Conservation (phyloP, 2,113 vertebrate genomes). For the Meleagris gallopavo region DNA sequence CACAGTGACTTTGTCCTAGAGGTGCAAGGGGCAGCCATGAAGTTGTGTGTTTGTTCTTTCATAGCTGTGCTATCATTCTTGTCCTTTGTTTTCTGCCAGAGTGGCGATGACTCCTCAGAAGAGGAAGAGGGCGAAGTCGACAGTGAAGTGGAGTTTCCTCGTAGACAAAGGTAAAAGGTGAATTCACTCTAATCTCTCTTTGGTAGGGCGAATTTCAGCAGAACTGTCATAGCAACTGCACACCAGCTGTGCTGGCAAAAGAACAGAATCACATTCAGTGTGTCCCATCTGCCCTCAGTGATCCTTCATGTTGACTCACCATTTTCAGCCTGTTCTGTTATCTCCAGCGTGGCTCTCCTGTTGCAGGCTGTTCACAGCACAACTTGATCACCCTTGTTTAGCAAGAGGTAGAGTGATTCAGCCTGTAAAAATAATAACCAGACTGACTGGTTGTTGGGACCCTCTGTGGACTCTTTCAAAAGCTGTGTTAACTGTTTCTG, state of each 20-base stretch:
- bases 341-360: neutral
- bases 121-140: slow-evolving; percentile 98
- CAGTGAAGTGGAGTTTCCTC: slow-evolving; percentile 98
- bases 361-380: neutral
- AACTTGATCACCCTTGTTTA: neutral
- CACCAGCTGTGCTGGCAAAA: neutral
- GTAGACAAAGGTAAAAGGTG: slow-evolving; percentile 91
- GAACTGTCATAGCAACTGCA: neutral
- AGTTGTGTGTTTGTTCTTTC: neutral
- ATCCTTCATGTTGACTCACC: accelerated
- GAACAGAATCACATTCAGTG: neutral
- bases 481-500: neutral
- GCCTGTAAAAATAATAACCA: neutral
- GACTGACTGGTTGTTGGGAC: neutral
- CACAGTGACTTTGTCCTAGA: neutral
- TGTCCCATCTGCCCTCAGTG: neutral
- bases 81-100: slow-evolving; percentile 77
- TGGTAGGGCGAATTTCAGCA: neutral
- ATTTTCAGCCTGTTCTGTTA: neutral
- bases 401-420: neutral
- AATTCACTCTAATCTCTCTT: neutral
- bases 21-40: neutral
- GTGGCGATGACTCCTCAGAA: slow-evolving; percentile 95
- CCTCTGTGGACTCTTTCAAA: neutral
- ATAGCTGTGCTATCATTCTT: neutral